Base-by-base conservation (phyloP, 1,140 invertebrate species). In the Nasonia vitripennis region DNA sequence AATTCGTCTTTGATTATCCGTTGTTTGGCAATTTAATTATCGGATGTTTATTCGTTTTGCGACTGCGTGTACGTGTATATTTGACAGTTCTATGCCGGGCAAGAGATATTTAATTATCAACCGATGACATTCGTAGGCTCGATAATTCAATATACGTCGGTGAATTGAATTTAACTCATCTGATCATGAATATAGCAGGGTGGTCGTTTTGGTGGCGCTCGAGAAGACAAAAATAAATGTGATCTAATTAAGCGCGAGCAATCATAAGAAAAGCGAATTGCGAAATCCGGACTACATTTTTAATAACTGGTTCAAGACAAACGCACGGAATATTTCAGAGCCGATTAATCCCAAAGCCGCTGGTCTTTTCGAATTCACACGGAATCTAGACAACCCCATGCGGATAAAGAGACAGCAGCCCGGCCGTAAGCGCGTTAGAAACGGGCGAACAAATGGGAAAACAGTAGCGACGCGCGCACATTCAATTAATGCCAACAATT, bases 401-500 rank as follows among this genome's bases (percentile, higher is more conserved):
- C 9, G 48, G 48, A 51, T 12, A 73, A 37, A 73, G 27, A 73
- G 23, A 70, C 71, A 34, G 71, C 31, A 73, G 14, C 31, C 71
- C 31, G 9, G 11, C 20, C 5, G 1, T 31, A 11, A 37, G 71
- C 31, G 31, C 7, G 71, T 34, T 34, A n/a, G 23, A 31, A 17
- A 34, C 27, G 2, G 31, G 20, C 31, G 45, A 78, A 78, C 51
- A 78, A 74, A 73, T 14, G 73, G 48, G 27, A 37, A 20, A 37
- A 70, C 23, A 37, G 31, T 4, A n/a, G 48, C 67, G 9, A n/a
- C 20, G 77, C 55, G 14, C n/a, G 71, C 87, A 85, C 85, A 88
- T 91, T 91, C 89, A 92, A 92, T 92, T 91, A 92, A 90, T 89
- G 89, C 88, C 87, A 91, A 92, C 89, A 89, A 91, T 92, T 92